Evolutionary conservation across 2,888 invertebrate species (phyloP), one percentile per base, ranked within the genome.

Genomic region (Drosophila austrosaltans): DNA sequence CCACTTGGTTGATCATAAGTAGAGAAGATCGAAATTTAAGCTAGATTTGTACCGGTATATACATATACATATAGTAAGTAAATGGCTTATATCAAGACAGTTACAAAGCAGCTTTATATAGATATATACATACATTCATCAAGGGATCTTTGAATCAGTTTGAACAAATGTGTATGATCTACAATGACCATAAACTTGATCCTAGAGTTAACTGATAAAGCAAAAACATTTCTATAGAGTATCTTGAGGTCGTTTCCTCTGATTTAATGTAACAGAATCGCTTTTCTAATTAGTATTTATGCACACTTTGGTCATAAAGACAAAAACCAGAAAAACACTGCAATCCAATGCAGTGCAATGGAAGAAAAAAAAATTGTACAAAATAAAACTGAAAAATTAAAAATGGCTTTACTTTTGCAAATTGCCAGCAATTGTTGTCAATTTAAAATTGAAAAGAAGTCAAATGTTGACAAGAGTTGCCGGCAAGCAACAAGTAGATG

Each of bases 391-490:
- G 4, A 16, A 16, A 44, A 22, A 22, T 20, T 44, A 22, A 22
- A 48, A 48, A 20, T 48, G 20, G 8, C 54, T 54, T 30, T 30
- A 54, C 54, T 32, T 57, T 36, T 57, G 57, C 57, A 20, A 57
- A 57, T 57, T 59, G 65, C 54, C 32, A 53, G 64, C 76, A 74
- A 79, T 89, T 86, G 79, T 87, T 89, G 85, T 89, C 89, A 86
- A 90, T 89, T 90, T 86, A 90, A 84, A 91, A 91, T 91, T 91
- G 91, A 83, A 73, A 69, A 69, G 79, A 86, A 86, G 57, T 65
- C 48, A 57, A 65, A 28, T 39, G 53, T 40, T 16, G 57, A 36
- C 89, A 77, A 87, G 87, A 86, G 86, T 84, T 88, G 89, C 81
- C 63, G 77, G 69, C 83, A 87, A 84, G 10, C 10, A 8, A 8